phyloP scores from a whole-genome alignment of 2,888 invertebrate species.

The Entomobrya proxima region DNA sequence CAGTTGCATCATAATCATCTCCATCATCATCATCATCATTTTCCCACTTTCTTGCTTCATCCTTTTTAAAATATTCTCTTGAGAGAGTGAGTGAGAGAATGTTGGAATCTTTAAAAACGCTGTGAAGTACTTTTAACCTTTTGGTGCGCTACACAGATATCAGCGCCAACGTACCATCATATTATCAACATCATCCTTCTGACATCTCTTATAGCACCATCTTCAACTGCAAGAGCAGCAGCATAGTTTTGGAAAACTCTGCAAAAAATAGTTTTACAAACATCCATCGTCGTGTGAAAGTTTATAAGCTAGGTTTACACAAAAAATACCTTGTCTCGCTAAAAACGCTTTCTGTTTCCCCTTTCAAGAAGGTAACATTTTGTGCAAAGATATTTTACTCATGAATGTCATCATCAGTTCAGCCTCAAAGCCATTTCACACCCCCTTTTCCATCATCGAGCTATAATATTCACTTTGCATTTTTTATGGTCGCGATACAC shows the following conservation, averaged over 20 bases:
- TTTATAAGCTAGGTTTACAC: too few relatives aligned
- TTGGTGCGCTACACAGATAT: not conserved
- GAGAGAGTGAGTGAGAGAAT: not conserved
- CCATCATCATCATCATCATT: not conserved
- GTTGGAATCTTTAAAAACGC: not conserved
- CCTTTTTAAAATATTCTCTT: not conserved
- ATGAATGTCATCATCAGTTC: not conserved
- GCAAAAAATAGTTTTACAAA: too few relatives aligned
- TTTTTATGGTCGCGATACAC: not conserved
- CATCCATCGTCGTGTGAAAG: too few relatives aligned
- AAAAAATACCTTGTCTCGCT: too few relatives aligned
- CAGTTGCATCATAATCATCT: not conserved
- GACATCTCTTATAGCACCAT: not conserved
- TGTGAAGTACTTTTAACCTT: not conserved
- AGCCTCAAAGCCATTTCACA: not conserved
- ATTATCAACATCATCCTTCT: conserved; percentile 2
- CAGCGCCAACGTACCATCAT: too few relatives aligned
- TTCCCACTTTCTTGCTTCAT: not conserved
- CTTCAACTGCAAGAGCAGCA: not conserved
- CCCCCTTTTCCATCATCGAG: not conserved
- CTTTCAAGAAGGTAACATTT: conserved; percentile 3
- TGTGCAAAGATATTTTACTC: not conserved
- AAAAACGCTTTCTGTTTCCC: too few relatives aligned
- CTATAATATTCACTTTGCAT: conserved; percentile 10
- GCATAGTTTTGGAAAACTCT: not conserved